These are phyloP conservation scores for Sarcophaga peregrina DNA, from an alignment of 1,140 invertebrate species.

Conservation along the genomic window DNA sequence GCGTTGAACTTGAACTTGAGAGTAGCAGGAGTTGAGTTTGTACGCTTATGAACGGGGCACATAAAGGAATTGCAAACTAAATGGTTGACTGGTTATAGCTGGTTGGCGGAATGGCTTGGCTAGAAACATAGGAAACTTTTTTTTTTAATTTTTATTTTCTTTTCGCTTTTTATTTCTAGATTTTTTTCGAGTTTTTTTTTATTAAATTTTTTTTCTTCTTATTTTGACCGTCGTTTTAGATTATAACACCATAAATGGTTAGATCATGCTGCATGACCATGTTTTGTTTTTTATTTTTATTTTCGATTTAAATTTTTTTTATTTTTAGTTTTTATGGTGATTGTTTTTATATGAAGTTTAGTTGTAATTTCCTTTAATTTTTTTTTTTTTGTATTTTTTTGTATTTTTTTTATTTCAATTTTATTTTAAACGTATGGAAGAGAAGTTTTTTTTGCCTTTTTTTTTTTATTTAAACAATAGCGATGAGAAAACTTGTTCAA, in stretches of 20 bases:
- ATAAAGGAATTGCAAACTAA: neutral
- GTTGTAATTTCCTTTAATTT: neutral
- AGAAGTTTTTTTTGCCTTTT: neutral
- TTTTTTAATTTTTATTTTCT: neutral
- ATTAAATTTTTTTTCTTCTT: neutral
- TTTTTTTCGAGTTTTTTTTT: no score
- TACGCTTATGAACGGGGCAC: neutral
- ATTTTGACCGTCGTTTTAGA: neutral
- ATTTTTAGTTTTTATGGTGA: no score
- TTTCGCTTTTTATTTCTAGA: no score
- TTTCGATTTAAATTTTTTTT: neutral
- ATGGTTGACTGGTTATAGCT: neutral
- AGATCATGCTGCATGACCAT: constrained; percentile 14
- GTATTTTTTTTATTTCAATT: neutral
- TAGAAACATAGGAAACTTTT: neutral
- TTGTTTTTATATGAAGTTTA: no score
- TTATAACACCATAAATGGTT: constrained; percentile 6
- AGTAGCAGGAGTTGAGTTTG: constrained; percentile 7
- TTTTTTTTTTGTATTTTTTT: neutral
- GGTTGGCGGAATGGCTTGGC: neutral
- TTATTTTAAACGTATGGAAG: neutral
- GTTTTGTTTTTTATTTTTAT: neutral
- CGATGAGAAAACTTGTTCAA: neutral
- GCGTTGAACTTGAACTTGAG: constrained; percentile 39
- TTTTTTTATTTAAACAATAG: neutral